Conservation (phyloP, 2,888 invertebrate genomes). For the Hemicrepidius hirtus region DNA sequence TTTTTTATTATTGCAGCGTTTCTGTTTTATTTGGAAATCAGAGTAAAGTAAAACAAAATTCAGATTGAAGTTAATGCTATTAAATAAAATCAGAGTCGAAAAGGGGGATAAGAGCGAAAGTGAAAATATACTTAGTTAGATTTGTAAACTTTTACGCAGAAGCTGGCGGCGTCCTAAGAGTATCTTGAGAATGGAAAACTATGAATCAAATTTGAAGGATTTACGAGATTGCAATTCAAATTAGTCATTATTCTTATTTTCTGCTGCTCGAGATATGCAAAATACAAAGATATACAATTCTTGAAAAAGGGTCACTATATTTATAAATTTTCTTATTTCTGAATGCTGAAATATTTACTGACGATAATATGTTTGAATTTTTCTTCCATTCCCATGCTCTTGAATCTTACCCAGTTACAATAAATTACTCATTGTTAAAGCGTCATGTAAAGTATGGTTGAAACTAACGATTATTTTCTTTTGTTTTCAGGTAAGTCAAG, state of each 20-base stretch:
- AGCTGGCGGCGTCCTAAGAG: constrained; percentile 46
- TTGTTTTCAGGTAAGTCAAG: constrained; percentile 33
- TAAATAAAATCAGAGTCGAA: constrained; percentile 39
- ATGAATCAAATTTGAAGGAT: constrained; percentile 70
- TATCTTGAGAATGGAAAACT: constrained; percentile 54
- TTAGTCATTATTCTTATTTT: constrained; percentile 67
- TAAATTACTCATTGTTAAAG: no score
- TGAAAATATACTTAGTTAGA: constrained; percentile 49
- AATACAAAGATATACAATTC: constrained; percentile 51
- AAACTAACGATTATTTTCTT: not conserved
- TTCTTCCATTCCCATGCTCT: not conserved
- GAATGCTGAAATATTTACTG: constrained; percentile 18
- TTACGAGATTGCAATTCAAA: constrained; percentile 70
- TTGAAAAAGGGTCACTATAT: constrained; percentile 49
- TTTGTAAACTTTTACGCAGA: constrained; percentile 47
- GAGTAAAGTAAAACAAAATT: constrained; percentile 17
- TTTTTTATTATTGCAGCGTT: no score
- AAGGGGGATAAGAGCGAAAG: constrained; percentile 46
- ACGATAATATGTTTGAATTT: not conserved
- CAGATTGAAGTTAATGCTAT: constrained; percentile 32
- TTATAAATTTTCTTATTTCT: constrained; percentile 41
- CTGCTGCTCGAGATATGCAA: constrained; percentile 51
- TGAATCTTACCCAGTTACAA: no score
- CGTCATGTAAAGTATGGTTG: no score
- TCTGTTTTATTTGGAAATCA: not conserved